Evolutionary conservation across 2,888 invertebrate genomes (phyloP).

Genomic region (Caenorhabditis sp.): DNA sequence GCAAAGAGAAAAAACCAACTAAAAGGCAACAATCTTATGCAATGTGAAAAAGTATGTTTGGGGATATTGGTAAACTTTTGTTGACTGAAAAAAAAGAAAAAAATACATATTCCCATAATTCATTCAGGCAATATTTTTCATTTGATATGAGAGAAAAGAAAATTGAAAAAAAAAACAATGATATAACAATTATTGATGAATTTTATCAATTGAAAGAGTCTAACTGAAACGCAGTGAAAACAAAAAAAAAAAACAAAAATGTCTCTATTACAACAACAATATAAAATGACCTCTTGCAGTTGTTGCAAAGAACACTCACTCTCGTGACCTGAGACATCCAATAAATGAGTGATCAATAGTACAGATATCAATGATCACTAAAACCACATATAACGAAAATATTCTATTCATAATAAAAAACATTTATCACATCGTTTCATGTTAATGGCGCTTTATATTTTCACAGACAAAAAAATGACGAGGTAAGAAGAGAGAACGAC

Average conservation of each 20-base stretch:
- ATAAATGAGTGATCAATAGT: not conserved
- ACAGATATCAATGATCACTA: not conserved
- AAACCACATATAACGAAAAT: not conserved
- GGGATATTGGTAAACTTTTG: too few relatives aligned
- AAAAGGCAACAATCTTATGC: too few relatives aligned
- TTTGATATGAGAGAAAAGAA: not conserved
- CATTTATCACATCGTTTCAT: not conserved
- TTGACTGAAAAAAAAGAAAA: too few relatives aligned
- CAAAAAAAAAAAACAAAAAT: constrained; percentile 20
- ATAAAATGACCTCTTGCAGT: constrained; percentile 11
- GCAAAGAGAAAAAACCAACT: too few relatives aligned
- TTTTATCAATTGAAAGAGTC: not conserved
- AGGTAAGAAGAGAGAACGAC: not conserved
- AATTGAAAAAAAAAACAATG: not conserved
- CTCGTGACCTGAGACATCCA: constrained; percentile 12
- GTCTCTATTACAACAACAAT: constrained; percentile 18
- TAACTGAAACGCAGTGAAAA: constrained; percentile 10
- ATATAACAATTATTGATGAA: not conserved
- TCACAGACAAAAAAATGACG: not conserved
- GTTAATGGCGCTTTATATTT: not conserved
- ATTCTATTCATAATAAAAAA: not conserved
- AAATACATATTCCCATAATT: too few relatives aligned
- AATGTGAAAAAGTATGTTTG: too few relatives aligned
- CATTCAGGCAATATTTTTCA: too few relatives aligned
- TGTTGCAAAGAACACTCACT: constrained; percentile 32